Conservation (phyloP, 2,113 vertebrate genomes). For the Oreotrochilus melanogaster region DNA sequence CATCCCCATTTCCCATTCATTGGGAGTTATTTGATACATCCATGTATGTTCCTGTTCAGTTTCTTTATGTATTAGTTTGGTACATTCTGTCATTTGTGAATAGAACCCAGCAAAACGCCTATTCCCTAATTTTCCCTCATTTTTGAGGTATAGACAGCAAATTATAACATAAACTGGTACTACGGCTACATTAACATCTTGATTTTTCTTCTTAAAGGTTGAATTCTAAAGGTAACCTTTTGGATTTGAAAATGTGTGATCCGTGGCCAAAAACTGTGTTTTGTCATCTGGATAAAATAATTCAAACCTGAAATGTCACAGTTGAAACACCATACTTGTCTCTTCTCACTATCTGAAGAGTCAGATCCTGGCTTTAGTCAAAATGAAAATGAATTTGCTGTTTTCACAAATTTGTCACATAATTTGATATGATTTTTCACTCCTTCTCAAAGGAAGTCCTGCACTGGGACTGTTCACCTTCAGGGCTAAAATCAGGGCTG, state of each 20-base stretch:
- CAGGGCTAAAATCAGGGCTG: neutral
- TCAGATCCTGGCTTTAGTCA: neutral
- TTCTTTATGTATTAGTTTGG: neutral
- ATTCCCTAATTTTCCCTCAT: neutral
- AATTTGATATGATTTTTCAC: neutral
- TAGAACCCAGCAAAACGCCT: neutral
- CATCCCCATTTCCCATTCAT: neutral
- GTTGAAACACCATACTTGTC: neutral
- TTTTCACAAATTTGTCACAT: neutral
- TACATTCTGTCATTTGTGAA: neutral
- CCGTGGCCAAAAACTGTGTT: neutral
- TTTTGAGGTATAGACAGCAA: neutral
- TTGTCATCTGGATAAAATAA: slow-evolving; percentile 3
- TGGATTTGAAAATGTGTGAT: neutral
- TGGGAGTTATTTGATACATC: neutral
- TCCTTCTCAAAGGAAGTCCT: neutral
- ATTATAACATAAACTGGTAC: neutral
- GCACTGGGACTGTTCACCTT: neutral
- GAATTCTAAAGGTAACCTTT: slow-evolving; percentile 7
- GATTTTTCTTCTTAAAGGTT: neutral
- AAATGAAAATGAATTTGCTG: neutral
- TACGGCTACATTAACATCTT: neutral
- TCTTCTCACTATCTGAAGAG: neutral
- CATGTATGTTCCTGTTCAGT: neutral
- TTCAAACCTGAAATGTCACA: neutral